Percentiles rank a stretch among this genome's conserved stretches.
Evolutionary conservation across 2,113 vertebrate species (phyloP).

Genomic region (Chionomys nivalis): DNA sequence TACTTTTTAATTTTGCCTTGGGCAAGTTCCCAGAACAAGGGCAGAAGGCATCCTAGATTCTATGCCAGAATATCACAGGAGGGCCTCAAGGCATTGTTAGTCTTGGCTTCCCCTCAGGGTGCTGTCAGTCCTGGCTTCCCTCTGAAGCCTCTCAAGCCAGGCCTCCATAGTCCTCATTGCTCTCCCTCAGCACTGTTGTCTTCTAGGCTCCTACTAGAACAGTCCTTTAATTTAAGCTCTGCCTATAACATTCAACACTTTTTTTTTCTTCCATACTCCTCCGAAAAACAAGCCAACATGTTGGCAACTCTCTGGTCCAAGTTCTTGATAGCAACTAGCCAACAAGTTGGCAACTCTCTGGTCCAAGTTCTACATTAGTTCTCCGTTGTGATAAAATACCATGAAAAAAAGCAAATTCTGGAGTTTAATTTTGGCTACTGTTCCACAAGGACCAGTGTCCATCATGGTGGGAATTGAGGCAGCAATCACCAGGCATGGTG

Average conservation of each 20-base stretch:
- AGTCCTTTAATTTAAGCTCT: not conserved
- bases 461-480: not conserved
- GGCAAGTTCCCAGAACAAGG: not conserved
- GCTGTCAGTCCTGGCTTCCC: not conserved
- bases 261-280: not conserved
- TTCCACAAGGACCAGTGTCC: not conserved
- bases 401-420: not conserved
- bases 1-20: not conserved
- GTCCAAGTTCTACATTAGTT: not conserved
- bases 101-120: not conserved
- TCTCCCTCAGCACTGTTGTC: not conserved
- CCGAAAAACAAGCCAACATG: not conserved
- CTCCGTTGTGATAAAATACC: not conserved
- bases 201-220: not conserved
- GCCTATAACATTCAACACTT: not conserved
- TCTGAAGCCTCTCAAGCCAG: not conserved
- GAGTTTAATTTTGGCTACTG: not conserved
- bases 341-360: not conserved
- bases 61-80: not conserved
- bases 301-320: not conserved
- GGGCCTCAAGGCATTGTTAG: not conserved
- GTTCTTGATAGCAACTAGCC: too few relatives aligned
- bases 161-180: not conserved
- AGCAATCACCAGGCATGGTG: not conserved
- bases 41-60: not conserved